Evolutionary conservation across 2,888 invertebrate genomes (phyloP), one percentile per base, ranked within the genome.

Genomic region (Nudaria mundana): DNA sequence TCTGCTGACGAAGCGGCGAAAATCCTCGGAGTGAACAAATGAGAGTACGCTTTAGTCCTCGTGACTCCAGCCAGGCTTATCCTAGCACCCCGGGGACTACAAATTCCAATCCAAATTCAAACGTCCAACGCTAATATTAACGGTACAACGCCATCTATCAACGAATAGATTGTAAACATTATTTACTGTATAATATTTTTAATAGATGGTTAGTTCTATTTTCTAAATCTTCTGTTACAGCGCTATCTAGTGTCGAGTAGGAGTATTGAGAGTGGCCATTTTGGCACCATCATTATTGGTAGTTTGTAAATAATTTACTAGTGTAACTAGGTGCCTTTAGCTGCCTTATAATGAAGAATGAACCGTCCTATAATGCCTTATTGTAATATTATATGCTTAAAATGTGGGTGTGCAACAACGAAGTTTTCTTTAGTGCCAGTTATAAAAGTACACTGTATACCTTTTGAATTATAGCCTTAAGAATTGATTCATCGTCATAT

Each of bases 1-100:
- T 95, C 95, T 1, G 92, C 94, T 1, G 93, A 96, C 18, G 96
- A 96, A 71, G 97, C 97, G 14, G 97, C 97, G 1, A 95, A 96
- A 72, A 91, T 97, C 51, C 87, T 97, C 14, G 95, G 97, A 14
- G 94, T 97, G 35, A 94, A 95, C 48, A 94, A 93, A 88, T 88
- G 88, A 88, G 86, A 87, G 68, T 88, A 88, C 88, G 88, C 87
- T 69, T 72, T 87, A 81, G 88, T 88, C 67, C 78, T 88, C 78
- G 86, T 87, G 67, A 78, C 85, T 35, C 88, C 86, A 2, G 85
- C 85, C 66, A 82, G 81, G 57, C 74, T 87, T 2, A 80, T 87
- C 37, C 74, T 88, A 66, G 86, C 81, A 32, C 86, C 85, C 59
- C 86, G 86, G 45, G 86, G 84, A 76, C 87, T 86, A 77, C 78